Conservation (phyloP, 2,888 invertebrate genomes). For the Prenolepis imparis region DNA sequence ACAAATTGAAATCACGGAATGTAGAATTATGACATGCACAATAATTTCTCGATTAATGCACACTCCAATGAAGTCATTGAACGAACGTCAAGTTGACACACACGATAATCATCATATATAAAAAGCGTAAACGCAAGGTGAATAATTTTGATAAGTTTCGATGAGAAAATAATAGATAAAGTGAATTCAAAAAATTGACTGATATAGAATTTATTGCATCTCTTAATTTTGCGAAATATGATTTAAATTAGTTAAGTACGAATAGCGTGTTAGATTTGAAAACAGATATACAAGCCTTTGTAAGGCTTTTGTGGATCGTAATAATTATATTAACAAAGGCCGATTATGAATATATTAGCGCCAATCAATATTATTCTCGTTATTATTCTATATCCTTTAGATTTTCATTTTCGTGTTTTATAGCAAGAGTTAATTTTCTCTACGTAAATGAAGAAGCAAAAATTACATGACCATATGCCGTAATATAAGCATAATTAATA, state of each 20-base stretch:
- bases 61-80: no score
- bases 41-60: constrained; percentile 16
- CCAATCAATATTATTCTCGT: not conserved
- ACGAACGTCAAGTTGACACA: not conserved
- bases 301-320: not conserved
- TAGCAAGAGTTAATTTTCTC: constrained; percentile 22
- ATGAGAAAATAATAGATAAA: not conserved
- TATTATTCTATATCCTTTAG: not conserved
- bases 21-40: constrained; percentile 1
- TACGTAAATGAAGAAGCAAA: constrained; percentile 20
- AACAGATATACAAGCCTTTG: not conserved
- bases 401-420: constrained; percentile 30
- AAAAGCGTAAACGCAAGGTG: not conserved
- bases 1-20: constrained; percentile 30
- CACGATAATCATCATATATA: not conserved
- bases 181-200: not conserved
- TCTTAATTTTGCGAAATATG: not conserved
- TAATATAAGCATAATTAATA: constrained; percentile 38
- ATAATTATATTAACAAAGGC: constrained; percentile 28
- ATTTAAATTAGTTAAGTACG: not conserved
- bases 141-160: not conserved
- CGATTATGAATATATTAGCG: constrained; percentile 19
- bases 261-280: not conserved
- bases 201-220: not conserved
- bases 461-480: constrained; percentile 1